A percentile compares a stretch with the other conserved stretches of the same genome.
phyloP scores from a whole-genome alignment of 2,113 vertebrate genomes.

The Brachypodius melanocephalos region DNA sequence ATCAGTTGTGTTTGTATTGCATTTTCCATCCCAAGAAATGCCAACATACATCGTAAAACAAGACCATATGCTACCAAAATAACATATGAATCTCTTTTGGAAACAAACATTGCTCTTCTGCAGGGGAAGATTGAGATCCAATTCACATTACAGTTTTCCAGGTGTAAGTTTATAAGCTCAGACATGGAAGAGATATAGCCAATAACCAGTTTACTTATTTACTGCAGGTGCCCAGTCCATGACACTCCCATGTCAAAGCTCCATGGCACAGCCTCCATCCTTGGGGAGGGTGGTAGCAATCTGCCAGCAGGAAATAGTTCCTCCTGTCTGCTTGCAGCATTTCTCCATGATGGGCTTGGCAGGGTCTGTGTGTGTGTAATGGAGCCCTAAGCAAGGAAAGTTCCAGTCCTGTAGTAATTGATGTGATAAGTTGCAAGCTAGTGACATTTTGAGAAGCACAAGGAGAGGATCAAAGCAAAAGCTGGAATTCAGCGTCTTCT shows the following conservation, averaged over 20 bases:
- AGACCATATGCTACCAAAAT: not conserved
- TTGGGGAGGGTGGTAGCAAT: not conserved
- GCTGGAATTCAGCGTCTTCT: not conserved
- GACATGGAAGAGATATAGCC: not conserved
- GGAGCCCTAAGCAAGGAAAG: not conserved
- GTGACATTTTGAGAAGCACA: not conserved
- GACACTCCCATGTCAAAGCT: not conserved
- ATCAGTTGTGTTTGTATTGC: not conserved
- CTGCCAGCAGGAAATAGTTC: not conserved
- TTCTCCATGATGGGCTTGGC: accelerated
- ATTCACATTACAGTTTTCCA: not conserved
- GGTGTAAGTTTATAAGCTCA: not conserved
- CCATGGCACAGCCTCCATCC: not conserved
- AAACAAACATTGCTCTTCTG: not conserved
- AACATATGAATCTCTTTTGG: not conserved
- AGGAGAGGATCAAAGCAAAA: not conserved
- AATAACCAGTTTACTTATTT: not conserved
- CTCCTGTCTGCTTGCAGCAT: not conserved
- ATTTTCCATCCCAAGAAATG: not conserved
- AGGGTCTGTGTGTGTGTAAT: not conserved
- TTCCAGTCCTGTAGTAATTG: not conserved
- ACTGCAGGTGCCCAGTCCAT: not conserved
- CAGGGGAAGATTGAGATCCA: not conserved
- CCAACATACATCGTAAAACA: not conserved
- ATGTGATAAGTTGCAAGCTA: not conserved